Base-by-base conservation (phyloP, 1,140 invertebrate genomes). In the Cydia amplana region DNA sequence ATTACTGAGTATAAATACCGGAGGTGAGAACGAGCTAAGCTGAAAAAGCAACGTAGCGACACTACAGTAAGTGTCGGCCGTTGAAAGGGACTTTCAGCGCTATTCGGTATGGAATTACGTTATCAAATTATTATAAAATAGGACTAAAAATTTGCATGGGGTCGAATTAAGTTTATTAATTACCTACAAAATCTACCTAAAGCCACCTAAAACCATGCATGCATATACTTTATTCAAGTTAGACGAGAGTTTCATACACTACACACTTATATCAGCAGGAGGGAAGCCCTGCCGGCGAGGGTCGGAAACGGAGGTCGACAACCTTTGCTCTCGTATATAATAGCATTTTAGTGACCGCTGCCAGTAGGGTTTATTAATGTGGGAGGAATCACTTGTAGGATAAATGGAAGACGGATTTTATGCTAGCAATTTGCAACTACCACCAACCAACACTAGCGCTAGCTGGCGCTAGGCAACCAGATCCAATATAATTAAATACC, bases 361-460 rank as follows among this genome's bases (percentile, higher is more conserved):
- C 77, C 49, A 18, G n/a, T n/a, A 51, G 23, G 60, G 74, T 77
- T 80, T 81, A 83, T 81, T 81, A 79, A 80, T 74, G 81, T 77
- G 77, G 79, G 55, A 60, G 55, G n/a, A 60, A 55, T 55, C 51
- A 55, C 51, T 18, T 55, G 49, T 55, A 28, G 28, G 28, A 2
- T 28, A 28, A 28, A 28, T 32, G 32, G 3, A 60, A 6, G 9
- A 60, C 16, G 49, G 49, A 60, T 60, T 60, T 60, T 20, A 18
- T 60, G 20, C 7, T 23, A 23, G 2, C 23, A 10, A 10, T 12
- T 23, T 23, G 4, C n/a, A 18, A n/a, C n/a, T n/a, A n/a, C n/a
- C n/a, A n/a, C n/a, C n/a, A n/a, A n/a, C n/a, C n/a, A n/a, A n/a
- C n/a, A n/a, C n/a, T n/a, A n/a, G n/a, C n/a, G n/a, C n/a, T n/a